phyloP scores from a whole-genome alignment of 2,797 vertebrate species.

The Streptopelia turtur region DNA sequence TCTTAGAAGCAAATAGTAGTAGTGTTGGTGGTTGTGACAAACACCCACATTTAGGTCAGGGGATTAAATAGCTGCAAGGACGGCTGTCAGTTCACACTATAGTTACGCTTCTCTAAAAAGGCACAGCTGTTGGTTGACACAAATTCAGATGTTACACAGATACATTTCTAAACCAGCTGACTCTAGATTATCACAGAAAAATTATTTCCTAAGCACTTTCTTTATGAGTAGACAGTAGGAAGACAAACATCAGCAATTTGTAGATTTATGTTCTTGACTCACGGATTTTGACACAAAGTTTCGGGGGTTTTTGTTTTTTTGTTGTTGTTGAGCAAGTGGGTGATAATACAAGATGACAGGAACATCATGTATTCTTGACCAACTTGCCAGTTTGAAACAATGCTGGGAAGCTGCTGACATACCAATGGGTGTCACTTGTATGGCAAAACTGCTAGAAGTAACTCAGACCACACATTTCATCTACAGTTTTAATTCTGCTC shows the following conservation, averaged over 20 bases:
- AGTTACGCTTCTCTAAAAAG: background rate
- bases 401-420: slow-evolving; percentile 35
- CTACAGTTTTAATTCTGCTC: background rate
- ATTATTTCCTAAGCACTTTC: background rate
- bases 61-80: background rate
- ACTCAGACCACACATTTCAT: background rate
- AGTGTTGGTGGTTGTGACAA: background rate
- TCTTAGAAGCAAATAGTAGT: background rate
- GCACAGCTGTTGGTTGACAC: background rate
- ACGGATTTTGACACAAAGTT: background rate
- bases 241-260: background rate
- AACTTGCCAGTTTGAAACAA: background rate
- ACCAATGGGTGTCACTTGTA: background rate
- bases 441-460: background rate
- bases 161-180: background rate
- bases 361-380: slow-evolving; percentile 4
- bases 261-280: background rate
- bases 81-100: background rate
- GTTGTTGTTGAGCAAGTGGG: background rate
- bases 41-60: background rate
- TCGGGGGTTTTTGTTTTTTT: background rate
- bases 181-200: background rate
- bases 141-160: background rate
- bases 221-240: background rate
- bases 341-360: background rate